These are phyloP conservation scores for Vombatus ursinus DNA, from an alignment of 2,113 vertebrate genomes.

Conservation along the genomic window DNA sequence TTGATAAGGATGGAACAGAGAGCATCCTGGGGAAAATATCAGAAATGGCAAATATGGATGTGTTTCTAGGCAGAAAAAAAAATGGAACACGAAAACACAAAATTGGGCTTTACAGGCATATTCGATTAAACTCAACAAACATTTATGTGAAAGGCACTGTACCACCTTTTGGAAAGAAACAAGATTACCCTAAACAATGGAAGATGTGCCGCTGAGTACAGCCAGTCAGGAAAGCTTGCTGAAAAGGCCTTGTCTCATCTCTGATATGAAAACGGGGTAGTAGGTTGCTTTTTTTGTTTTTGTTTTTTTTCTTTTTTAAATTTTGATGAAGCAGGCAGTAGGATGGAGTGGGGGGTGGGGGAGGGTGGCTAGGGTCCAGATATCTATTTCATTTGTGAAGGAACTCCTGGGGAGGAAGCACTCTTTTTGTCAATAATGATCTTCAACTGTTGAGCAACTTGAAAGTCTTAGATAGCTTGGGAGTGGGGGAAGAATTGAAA, in stretches of 20 bases:
- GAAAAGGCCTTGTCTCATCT: neutral
- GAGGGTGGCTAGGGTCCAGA: neutral
- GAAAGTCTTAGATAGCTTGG: neutral
- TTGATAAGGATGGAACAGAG: slow-evolving; percentile 6
- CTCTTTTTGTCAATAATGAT: neutral
- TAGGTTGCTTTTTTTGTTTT: neutral
- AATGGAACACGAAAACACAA: neutral
- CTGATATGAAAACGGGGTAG: neutral
- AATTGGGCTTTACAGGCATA: neutral
- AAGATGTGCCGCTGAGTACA: neutral
- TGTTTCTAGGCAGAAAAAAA: neutral
- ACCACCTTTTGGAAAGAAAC: too few relatives aligned
- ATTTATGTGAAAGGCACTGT: neutral
- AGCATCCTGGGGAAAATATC: neutral
- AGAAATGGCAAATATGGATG: neutral
- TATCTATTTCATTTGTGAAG: neutral
- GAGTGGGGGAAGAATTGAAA: neutral
- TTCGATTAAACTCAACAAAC: neutral
- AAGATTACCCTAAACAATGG: too few relatives aligned
- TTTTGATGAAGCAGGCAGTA: neutral
- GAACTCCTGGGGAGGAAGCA: neutral
- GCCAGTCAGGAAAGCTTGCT: neutral
- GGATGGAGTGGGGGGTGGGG: too few relatives aligned
- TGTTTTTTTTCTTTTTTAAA: too few relatives aligned
- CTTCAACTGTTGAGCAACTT: neutral